Evolutionary conservation across 2,797 vertebrate genomes (phyloP), one percentile per base, ranked within the genome.

Genomic region (Malurus leucopterus): DNA sequence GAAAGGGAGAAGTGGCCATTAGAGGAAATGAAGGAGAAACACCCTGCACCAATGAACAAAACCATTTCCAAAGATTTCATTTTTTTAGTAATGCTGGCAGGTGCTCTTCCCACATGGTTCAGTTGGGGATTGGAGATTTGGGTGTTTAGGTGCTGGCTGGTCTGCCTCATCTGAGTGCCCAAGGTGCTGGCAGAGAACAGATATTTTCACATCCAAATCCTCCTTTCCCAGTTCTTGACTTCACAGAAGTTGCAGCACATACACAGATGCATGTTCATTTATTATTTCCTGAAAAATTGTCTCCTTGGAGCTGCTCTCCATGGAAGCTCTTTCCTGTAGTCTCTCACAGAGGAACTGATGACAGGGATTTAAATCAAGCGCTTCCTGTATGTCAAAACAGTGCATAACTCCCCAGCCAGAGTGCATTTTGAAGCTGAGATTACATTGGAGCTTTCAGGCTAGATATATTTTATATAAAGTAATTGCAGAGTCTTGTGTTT

Each of bases 381-480:
- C 53, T 92, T 90, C 74, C 85, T 2, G 0, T 73, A 13, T 91
- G 81, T 71, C 77, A 71, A 47, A 82, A 64, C 46, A 79, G 50
- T 64, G 79, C 50, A 24, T 71, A 91, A 84, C 44, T 91, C 68
- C 74, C 62, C 75, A 74, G 40, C 34, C 65, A 86, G 53, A 50
- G 43, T 64, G 43, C 43, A 68, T 88, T 92, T 89, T 88, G 77
- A 91, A 86, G 57, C 80, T 73, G 91, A 73, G 83, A 73, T 89
- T 92, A 75, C 64, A 61, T 3, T 82, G 70, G 23, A 78, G n/a
- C 13, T 91, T 93, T 89, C 53, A 86, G 84, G 51, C 61, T 57
- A 75, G 63, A 63, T 86, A 72, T 87, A 86, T 95, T 93, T 93
- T 92, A 81, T 94, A 78, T 73, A 73, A 93, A 89, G 32, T 86